phyloP scores from a whole-genome alignment of 2,888 invertebrate genomes.

The Apoda limacodes region DNA sequence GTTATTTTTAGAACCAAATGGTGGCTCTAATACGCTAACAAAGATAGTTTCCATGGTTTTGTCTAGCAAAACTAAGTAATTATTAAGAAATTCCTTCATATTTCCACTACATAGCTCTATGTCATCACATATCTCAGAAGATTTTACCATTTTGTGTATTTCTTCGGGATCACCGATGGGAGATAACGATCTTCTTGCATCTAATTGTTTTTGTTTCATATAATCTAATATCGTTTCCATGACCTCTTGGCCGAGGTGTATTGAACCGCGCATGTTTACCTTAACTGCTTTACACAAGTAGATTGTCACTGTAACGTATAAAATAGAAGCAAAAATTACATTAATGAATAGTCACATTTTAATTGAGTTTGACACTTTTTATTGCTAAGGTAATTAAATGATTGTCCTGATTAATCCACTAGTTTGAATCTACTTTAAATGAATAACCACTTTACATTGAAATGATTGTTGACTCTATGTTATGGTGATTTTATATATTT shows the following conservation, averaged over 20 bases:
- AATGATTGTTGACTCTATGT: too few species aligned
- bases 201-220: slow-evolving; percentile 18
- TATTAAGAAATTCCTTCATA: slow-evolving; percentile 29
- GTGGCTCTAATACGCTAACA: slow-evolving; percentile 24
- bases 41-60: slow-evolving; percentile 30
- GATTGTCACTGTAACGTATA: slow-evolving; percentile 27
- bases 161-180: slow-evolving; percentile 21
- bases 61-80: slow-evolving; percentile 32
- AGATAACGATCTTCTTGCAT: slow-evolving; percentile 24
- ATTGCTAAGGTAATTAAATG: too few species aligned
- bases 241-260: slow-evolving; percentile 44
- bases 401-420: too few species aligned
- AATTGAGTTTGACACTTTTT: too few species aligned
- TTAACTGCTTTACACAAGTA: slow-evolving; percentile 28
- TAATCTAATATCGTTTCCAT: slow-evolving; percentile 32
- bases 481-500: too few species aligned
- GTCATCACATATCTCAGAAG: slow-evolving; percentile 31
- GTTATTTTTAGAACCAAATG: slow-evolving; percentile 13
- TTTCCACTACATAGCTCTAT: slow-evolving; percentile 30
- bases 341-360: too few species aligned
- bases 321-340: too few species aligned
- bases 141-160: slow-evolving; percentile 26
- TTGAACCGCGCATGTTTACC: slow-evolving; percentile 42
- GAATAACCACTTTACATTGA: too few species aligned
- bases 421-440: too few species aligned